Base-by-base conservation (phyloP, 2,113 vertebrate species). In the Xiphophorus couchianus region DNA sequence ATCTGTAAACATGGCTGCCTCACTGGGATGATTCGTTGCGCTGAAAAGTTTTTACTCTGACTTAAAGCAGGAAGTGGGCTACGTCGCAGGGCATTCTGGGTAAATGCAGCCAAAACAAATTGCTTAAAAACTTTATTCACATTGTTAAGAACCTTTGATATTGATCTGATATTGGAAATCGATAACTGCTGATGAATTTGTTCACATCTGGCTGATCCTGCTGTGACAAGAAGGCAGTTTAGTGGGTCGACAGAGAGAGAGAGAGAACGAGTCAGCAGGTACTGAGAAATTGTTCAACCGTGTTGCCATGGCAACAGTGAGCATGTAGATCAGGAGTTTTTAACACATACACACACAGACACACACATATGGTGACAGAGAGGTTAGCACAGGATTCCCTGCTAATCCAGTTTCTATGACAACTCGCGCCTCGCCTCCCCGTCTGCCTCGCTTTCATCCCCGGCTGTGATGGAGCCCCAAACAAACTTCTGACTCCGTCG, bases 341-440 rank as follows among this genome's bases (percentile, higher is more conserved):
- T 10, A 87, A 82, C 33, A 35, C 33, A 37, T 0, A 37, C 35
- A 37, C 74, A 70, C 67, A 35, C 44, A 77, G 74, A 83, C 70
- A 71, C 78, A 81, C 78, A 68, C 74, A 62, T 66, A 69, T 2
- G 80, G 78, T 90, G 86, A 90, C 73, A 80, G 84, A 64, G 90
- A 90, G 89, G 85, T 91, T 91, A 90, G 89, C 84, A 89, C 88
- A 91, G 91, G 91, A 93, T 91, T 93, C 91, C 90, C 91, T 91
- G 85, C 86, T 86, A 89, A 89, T 88, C 88, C 84, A 91, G 91
- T 93, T 93, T 89, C 91, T 83, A 91, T 93, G 91, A 87, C 91
- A 91, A 93, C 91, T 80, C 84, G 2, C 70, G 68, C 61, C 68
- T 72, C 39, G 63, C 48, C 81, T 74, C 44, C 4, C 54, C 37